A percentile compares a stretch with the other conserved stretches of the same genome.
Conservation (phyloP, 2,797 vertebrate species). For the Sebastiscus albofasciatus region DNA sequence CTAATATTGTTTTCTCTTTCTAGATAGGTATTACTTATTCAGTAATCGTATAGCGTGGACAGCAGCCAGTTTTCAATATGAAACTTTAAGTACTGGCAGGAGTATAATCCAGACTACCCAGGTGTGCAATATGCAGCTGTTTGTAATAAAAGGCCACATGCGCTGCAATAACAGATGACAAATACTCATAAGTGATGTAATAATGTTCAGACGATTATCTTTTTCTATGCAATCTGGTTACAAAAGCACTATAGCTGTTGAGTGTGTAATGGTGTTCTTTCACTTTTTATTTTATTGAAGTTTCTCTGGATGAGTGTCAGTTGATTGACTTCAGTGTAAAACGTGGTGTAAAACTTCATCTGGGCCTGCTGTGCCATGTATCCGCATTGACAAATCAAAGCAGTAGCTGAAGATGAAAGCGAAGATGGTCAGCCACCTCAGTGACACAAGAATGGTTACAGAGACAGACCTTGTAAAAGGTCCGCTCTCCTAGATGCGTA, state of each 20-base stretch:
- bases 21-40: slow-evolving; percentile 26
- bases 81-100: slow-evolving; percentile 39
- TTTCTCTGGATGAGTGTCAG: background rate
- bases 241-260: background rate
- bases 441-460: slow-evolving; percentile 33
- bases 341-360: background rate
- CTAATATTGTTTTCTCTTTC: slow-evolving; percentile 36
- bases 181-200: slow-evolving; percentile 40
- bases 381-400: slow-evolving; percentile 25
- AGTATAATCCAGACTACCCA: slow-evolving; percentile 47
- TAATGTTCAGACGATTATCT: background rate
- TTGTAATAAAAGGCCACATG: slow-evolving; percentile 56
- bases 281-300: background rate
- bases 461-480: slow-evolving; percentile 35
- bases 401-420: slow-evolving; percentile 8
- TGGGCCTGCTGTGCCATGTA: background rate
- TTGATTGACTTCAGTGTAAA: background rate
- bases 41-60: slow-evolving; percentile 18
- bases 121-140: slow-evolving; percentile 62
- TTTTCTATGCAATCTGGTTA: background rate
- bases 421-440: slow-evolving; percentile 37
- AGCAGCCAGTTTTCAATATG: slow-evolving; percentile 42
- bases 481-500: slow-evolving; percentile 59
- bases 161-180: slow-evolving; percentile 45
- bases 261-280: background rate